phyloP scores from a whole-genome alignment of 2,797 vertebrate species.

The Bradypodion ventrale region DNA sequence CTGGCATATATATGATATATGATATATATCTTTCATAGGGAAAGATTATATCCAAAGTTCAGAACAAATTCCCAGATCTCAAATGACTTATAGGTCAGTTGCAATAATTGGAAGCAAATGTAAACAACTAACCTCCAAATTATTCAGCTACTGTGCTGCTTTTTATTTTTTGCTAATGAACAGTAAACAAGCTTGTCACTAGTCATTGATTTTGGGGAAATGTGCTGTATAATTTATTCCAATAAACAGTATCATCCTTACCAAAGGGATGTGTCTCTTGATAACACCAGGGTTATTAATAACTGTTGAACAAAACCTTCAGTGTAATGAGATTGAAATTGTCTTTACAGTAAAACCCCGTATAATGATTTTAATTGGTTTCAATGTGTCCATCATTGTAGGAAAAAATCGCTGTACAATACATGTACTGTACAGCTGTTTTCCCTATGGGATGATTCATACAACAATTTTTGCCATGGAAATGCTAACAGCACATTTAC shows the following conservation, averaged over 20 bases:
- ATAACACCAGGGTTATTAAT: conserved; percentile 66
- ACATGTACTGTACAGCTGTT: no score
- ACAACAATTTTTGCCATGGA: no score
- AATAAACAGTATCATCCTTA: conserved; percentile 38
- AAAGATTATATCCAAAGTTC: conserved; percentile 58
- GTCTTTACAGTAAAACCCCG: conserved; percentile 57
- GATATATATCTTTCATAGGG: conserved; percentile 38
- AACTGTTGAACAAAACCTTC: conserved; percentile 55
- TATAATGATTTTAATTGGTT: no score
- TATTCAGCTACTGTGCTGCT: conserved; percentile 43
- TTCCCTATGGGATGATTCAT: no score
- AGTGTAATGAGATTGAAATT: conserved; percentile 66
- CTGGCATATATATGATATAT: no score
- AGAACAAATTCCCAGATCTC: conserved; percentile 53
- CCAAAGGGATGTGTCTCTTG: conserved; percentile 51
- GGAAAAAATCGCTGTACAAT: no score
- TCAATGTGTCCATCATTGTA: no score
- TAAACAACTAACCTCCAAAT: conserved; percentile 54
- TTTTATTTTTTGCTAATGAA: conserved; percentile 71
- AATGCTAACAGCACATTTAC: no score
- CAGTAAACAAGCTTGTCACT: conserved; percentile 61
- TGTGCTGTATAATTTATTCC: conserved; percentile 45
- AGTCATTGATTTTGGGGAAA: conserved; percentile 59
- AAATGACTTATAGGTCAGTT: conserved; percentile 62
- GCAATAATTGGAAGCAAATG: conserved; percentile 59